Percentiles rank a stretch among this genome's conserved stretches.
These are phyloP conservation scores for Bhutanitis thaidina DNA, from an alignment of 2,888 invertebrate species.

Conservation along the genomic window DNA sequence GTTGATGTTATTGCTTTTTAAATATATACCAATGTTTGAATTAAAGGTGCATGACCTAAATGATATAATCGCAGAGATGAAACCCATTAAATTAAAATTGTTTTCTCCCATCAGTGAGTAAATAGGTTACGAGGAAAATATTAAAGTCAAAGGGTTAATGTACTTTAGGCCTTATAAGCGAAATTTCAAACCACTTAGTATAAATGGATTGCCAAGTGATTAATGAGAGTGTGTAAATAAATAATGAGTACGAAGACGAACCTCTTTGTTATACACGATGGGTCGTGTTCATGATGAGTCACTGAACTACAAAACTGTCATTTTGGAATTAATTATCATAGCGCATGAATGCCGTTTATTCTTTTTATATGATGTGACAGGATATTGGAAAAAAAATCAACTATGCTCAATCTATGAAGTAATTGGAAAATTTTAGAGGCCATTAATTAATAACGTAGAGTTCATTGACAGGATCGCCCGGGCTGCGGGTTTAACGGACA, in stretches of 20 bases:
- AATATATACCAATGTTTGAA: too few relatives aligned
- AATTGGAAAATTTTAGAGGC: slow-evolving; percentile 13
- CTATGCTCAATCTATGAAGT: too few relatives aligned
- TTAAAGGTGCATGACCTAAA: too few relatives aligned
- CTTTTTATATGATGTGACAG: too few relatives aligned
- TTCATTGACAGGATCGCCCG: slow-evolving; percentile 34
- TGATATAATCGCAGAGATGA: too few relatives aligned
- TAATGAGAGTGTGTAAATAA: slow-evolving; percentile 21
- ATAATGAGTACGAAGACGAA: slow-evolving; percentile 6
- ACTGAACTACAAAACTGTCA: slow-evolving; percentile 6
- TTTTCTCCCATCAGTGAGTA: background rate
- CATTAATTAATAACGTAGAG: slow-evolving; percentile 29
- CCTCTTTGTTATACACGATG: slow-evolving; percentile 14
- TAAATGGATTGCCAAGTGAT: slow-evolving; percentile 20
- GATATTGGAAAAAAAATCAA: too few relatives aligned
- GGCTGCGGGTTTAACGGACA: slow-evolving; percentile 34
- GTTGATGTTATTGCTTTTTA: too few relatives aligned
- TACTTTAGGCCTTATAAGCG: slow-evolving; percentile 5
- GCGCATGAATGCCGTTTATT: too few relatives aligned
- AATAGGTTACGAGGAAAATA: slow-evolving; percentile 13
- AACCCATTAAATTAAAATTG: too few relatives aligned
- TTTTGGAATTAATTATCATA: too few relatives aligned
- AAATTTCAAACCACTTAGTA: slow-evolving; percentile 20
- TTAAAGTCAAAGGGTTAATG: slow-evolving; percentile 14
- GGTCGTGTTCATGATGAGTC: slow-evolving; percentile 16